Conservation (phyloP, 2,113 vertebrate species). For the Brienomyrus longianalis region DNA sequence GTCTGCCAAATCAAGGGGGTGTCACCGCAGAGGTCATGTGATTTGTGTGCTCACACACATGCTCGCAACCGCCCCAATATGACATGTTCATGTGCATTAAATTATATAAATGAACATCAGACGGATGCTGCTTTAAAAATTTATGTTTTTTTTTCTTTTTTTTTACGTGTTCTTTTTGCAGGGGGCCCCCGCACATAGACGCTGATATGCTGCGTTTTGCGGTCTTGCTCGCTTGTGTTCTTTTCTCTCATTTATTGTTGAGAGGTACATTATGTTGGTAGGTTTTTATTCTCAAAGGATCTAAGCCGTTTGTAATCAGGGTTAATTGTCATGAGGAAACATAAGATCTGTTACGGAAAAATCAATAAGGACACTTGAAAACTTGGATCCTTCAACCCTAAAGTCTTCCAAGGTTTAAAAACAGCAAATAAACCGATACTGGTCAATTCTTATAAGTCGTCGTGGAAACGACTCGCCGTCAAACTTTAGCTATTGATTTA, state of each 20-base stretch:
- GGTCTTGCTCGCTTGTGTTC: conserved; percentile 52
- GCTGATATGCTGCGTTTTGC: conserved; percentile 37
- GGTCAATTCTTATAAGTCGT: background rate
- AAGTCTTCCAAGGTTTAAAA: conserved; percentile 34
- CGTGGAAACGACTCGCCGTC: background rate
- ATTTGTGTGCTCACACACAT: conserved; percentile 31
- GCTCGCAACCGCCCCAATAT: conserved; percentile 27
- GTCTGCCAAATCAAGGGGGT: conserved; percentile 60
- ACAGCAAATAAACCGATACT: background rate
- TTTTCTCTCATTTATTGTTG: conserved; percentile 63
- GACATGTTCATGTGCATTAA: background rate
- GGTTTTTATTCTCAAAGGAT: conserved; percentile 51
- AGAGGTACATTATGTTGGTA: conserved; percentile 62
- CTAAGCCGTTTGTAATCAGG: conserved; percentile 69
- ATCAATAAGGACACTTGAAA: conserved; percentile 62
- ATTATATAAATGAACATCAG: background rate
- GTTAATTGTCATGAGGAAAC: conserved; percentile 73
- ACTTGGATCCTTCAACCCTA: conserved; percentile 40
- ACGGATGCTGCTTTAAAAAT: background rate
- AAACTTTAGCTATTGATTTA: conserved; percentile 4
- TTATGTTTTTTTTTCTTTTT: background rate
- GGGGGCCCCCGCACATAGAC: background rate
- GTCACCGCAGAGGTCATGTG: conserved; percentile 57
- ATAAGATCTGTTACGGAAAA: conserved; percentile 68
- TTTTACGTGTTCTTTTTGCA: background rate